Evolutionary conservation across 2,888 invertebrate genomes (phyloP), one percentile per base, ranked within the genome.

Genomic region (Craniophora ligustri): DNA sequence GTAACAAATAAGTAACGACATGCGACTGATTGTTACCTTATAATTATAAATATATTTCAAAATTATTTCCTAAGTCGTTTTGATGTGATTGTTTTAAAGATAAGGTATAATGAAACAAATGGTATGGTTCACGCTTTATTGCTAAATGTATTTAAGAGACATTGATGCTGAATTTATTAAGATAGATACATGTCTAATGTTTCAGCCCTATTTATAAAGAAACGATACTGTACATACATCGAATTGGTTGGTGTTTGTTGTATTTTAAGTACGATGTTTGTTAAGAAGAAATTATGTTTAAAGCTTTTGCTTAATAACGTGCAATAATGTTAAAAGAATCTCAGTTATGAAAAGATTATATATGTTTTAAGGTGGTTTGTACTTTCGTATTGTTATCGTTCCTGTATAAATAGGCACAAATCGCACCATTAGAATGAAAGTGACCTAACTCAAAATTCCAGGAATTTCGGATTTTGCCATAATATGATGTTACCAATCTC

Each of bases 1-100:
- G 63, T 80, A 80, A 72, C 58, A 73, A 72, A 71, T 82, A 82
- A 79, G 72, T 73, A 60, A 68, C 61, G 66, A 75, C 47, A 67
- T 66, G 75, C 75, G 85, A 87, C 86, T 87, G 85, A 87, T 76
- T 81, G 77, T 84, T 79, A 78, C 75, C 65, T 56, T 68, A 62
- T 68, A 62, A 71, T 56, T 68, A 62, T 68, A 62, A 71, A 63
- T 30, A 66, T 61, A 68, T 59, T 62, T 62, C 66, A 55, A 67
- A 59, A 66, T 73, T 75, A 75, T 75, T 75, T 73, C 56, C n/a
- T 66, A 72, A 68, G 74, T 63, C 64, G 57, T 72, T 73, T 73
- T 66, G 50, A 69, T 67, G 67, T 58, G 47, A 39, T 70, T 66
- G 58, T 64, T 76, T 73, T 65, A 68, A 68, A 34, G 64, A 61